Base-by-base conservation (phyloP, 2,113 vertebrate species). In the Lontra canadensis region DNA sequence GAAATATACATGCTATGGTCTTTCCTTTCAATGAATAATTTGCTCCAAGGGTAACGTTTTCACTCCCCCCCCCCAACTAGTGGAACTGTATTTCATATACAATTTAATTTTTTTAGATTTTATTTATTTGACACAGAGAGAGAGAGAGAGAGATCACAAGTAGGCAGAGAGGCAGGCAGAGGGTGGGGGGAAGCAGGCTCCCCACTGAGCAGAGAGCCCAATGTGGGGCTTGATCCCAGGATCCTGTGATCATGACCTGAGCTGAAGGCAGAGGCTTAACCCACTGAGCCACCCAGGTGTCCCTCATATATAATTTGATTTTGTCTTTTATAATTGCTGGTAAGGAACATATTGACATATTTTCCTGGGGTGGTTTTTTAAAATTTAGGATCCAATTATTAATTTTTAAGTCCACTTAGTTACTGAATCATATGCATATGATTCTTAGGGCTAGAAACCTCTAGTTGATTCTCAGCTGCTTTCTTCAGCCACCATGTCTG, bases 11-110 rank as follows among this genome's bases (percentile, higher is more conserved):
- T 74, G 11, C 15, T 86, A 36, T 79, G 10, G 6, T 80, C n/a
- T 69, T 79, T 65, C 36, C 67, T 90, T 96, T 89, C 23, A 85
- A 26, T 91, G 39, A 87, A 83, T 93, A 39, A n/a, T 57, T 96
- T 93, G 57, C 69, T 94, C 71, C 21, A 71, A 95, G 57, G 6
- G 85, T 89, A 79, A 57, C 31, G 69, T 78, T 90, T 93, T 89
- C 15, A 85, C 3, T 65, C 79, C 25, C 15, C 6, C 25, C 42
- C 6, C 25, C 42, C 13, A 10, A 82, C 34, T 71, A 67, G 7
- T 87, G 15, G 25, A 96, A 83, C 61, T 67, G 14, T 83, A 10
- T 83, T 95, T 86, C 14, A 69, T 29, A 57, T 47, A 31, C 86
- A 76, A 94, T 21, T 44, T 90, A 34, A 26, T 15, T 83, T 69